These are phyloP conservation scores for Orestias chungarensis DNA, from an alignment of 2,797 vertebrate species.

Conservation along the genomic window DNA sequence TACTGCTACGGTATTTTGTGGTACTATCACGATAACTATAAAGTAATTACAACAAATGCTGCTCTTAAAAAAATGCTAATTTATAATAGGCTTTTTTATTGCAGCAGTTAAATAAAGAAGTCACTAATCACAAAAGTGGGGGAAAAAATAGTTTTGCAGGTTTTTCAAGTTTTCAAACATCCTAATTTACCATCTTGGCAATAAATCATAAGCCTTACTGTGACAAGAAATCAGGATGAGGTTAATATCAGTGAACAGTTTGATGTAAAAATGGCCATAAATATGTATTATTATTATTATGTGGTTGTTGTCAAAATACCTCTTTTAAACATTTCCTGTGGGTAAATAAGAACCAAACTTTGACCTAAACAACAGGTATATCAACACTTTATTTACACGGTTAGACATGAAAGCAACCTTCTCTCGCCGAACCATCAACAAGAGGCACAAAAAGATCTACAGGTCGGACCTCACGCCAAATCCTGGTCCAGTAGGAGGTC, in stretches of 20 bases:
- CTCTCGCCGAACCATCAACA: slow-evolving; percentile 19
- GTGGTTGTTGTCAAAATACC: background rate
- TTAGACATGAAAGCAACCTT: slow-evolving; percentile 50
- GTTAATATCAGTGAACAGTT: background rate
- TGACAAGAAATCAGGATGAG: no score
- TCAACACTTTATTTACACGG: slow-evolving; percentile 81
- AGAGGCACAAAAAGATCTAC: slow-evolving; percentile 60
- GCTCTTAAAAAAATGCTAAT: no score
- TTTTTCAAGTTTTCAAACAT: no score
- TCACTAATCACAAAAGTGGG: no score
- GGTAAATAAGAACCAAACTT: slow-evolving; percentile 40
- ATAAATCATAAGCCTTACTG: background rate
- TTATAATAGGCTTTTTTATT: no score
- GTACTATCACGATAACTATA: no score
- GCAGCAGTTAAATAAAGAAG: no score
- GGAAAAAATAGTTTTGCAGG: no score
- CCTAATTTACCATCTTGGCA: no score
- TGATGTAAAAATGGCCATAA: background rate
- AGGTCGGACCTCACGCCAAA: slow-evolving; percentile 92
- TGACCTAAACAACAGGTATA: slow-evolving; percentile 54
- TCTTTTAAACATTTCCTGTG: background rate
- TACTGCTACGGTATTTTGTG: no score
- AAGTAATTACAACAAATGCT: no score
- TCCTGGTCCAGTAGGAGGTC: slow-evolving; percentile 91
- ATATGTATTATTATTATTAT: background rate